Base-by-base conservation (phyloP, 1,140 invertebrate species). In the Penaeus chinensis region DNA sequence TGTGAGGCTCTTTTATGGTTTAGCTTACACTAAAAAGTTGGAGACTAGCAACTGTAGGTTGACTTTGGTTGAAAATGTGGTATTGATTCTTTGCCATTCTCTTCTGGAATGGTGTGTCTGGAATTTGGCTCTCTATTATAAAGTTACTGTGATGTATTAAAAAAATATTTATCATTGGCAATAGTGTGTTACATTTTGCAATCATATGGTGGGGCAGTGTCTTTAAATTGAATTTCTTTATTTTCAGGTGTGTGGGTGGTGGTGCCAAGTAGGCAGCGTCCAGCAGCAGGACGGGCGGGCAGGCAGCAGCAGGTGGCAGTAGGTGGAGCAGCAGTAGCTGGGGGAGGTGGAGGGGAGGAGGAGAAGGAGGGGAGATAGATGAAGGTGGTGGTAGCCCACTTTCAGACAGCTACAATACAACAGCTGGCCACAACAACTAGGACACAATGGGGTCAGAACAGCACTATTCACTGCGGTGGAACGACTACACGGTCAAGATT, bases 401-500 rank as follows among this genome's bases (percentile, higher is more conserved):
- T 22, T 24, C 80, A 82, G 24, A 61, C 78, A 78, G 84, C 84
- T n/a, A 62, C 78, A 37, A 27, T 37, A 74, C 71, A 32, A 32
- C 78, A 81, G 22, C 65, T 77, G 76, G 66, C 71, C 71, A 74
- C 71, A 32, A 32, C 78, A 81, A n/a, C 65, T 77, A 82, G 66
- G 61, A 27, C 79, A 87, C 27, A 79, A 90, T 90, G 89, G 89
- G 85, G 62, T 90, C 87, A 63, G 90, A 90, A 76, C 92, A 96
- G 92, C 95, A 96, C 90, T 96, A 95, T 92, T 96, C 95, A 87
- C 92, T 96, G 85, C 94, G 94, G 89, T 96, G 95, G 95, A 96
- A 96, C 90, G 95, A 96, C 92, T 95, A 96, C 91, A 93, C 95
- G 89, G 94, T 94, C 87, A 95, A 96, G 91, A 94, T 96, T 90